A percentile compares a stretch with the other conserved stretches of the same genome.
Evolutionary conservation across 2,797 vertebrate genomes (phyloP).

Genomic region (Valencia hispanica): DNA sequence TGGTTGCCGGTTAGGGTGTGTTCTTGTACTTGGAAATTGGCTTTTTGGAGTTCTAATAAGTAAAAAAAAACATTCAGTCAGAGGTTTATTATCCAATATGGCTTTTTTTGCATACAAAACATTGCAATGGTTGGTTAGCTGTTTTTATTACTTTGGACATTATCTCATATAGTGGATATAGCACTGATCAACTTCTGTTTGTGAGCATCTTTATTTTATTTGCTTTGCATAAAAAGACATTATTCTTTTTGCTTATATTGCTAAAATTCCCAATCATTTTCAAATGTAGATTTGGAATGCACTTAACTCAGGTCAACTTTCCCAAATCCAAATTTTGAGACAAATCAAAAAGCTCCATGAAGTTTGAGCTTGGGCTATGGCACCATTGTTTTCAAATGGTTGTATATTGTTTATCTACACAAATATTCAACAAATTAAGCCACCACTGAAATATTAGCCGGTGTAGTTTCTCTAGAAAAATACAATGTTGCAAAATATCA

Average conservation of each 20-base stretch:
- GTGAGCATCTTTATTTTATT: neutral
- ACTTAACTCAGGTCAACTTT: neutral
- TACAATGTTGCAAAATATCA: neutral
- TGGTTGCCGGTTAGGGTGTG: neutral
- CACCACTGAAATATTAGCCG: neutral
- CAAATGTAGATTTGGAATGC: neutral
- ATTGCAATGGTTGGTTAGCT: neutral
- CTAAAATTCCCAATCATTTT: neutral
- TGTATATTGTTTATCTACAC: no score
- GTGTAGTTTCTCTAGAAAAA: neutral
- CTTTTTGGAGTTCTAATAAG: neutral
- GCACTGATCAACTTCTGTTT: neutral
- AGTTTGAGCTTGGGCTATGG: neutral
- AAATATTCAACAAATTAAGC: neutral
- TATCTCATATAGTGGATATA: neutral
- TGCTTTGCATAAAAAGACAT: neutral
- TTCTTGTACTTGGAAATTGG: neutral
- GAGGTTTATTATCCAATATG: neutral
- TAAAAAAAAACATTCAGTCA: neutral
- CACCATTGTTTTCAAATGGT: neutral
- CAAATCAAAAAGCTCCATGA: neutral
- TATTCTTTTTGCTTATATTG: neutral
- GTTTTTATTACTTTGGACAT: neutral
- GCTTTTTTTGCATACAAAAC: neutral
- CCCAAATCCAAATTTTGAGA: neutral